Base-by-base conservation (phyloP, 2,888 invertebrate genomes). In the Papilio gigon region DNA sequence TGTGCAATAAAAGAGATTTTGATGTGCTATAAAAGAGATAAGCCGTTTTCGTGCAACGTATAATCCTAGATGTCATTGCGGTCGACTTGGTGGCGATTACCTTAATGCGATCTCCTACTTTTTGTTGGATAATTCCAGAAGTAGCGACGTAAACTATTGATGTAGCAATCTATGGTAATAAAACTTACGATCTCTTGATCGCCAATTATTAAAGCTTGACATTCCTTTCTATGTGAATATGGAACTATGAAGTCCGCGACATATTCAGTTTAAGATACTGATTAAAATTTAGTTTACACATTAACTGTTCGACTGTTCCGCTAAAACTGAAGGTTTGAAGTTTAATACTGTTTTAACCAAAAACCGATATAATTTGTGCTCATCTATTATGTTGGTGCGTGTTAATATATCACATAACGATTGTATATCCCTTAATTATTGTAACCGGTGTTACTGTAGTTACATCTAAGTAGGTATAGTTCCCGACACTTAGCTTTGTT, bases 1-100 rank as follows among this genome's bases (percentile, higher is more conserved):
- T 30, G n/a, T 53, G 25, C n/a, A 53, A 53, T 53, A 53, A 27
- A 53, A 30, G 14, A 53, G 8, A 47, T 22, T n/a, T n/a, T n/a
- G 17, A 53, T 30, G n/a, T 53, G 25, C n/a, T 30, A 53, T 53
- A 53, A 27, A 53, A 30, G 14, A 53, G 8, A 53, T 8, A n/a
- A 53, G n/a, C 30, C 30, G 17, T 53, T 30, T 53, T 53, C 14
- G n/a, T 8, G 9, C n/a, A 9, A 9, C 30, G 17, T 6, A 42
- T 30, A 30, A 30, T 53, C 53, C n/a, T 17, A 9, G 30, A 53
- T 30, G 30, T 27, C 53, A 25, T 4, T 53, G 30, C 53, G 17
- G 50, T 30, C 53, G 50, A 25, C 50, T 30, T 27, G n/a, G 14
- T 30, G 17, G 17, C 53, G 53, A 56, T 30, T 30, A 56, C n/a